phyloP scores from a whole-genome alignment of 1,140 invertebrate genomes.

The Lethrus apterus region DNA sequence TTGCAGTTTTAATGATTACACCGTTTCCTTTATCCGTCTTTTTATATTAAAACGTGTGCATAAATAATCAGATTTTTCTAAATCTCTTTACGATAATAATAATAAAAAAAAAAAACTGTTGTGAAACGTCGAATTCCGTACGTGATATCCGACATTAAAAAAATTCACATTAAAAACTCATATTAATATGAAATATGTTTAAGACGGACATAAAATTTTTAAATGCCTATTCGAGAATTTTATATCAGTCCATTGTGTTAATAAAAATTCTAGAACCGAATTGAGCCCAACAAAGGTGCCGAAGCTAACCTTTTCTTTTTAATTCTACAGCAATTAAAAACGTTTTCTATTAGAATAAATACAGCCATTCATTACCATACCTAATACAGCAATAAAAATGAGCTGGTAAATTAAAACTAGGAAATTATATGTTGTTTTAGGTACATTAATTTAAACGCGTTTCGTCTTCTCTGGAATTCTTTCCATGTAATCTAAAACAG shows the following conservation, averaged over 20 bases:
- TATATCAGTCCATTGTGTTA: conserved; percentile 23
- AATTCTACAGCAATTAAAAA: conserved; percentile 21
- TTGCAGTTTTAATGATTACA: background rate
- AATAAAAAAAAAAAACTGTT: conserved; percentile 6
- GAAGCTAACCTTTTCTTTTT: conserved; percentile 14
- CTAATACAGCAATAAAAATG: conserved; percentile 19
- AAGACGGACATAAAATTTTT: conserved; percentile 21
- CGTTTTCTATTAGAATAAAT: conserved; percentile 23
- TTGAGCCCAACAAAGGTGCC: conserved; percentile 19
- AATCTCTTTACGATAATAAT: conserved; percentile 9
- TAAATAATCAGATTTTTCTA: conserved; percentile 6
- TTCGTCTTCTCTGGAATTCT: no score
- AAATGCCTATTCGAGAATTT: conserved; percentile 17
- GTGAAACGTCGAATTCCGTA: background rate
- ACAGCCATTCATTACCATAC: conserved; percentile 21
- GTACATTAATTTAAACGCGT: conserved; percentile 11
- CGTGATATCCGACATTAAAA: conserved; percentile 17
- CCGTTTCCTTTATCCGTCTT: background rate
- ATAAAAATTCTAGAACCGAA: conserved; percentile 17
- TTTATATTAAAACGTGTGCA: no score
- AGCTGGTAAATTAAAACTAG: conserved; percentile 14
- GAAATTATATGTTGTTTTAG: background rate
- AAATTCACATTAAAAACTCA: conserved; percentile 18
- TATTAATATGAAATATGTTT: conserved; percentile 22
- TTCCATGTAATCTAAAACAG: no score